Evolutionary conservation across 2,797 vertebrate species (phyloP).

Genomic region (Pangasius sanitwongsei): DNA sequence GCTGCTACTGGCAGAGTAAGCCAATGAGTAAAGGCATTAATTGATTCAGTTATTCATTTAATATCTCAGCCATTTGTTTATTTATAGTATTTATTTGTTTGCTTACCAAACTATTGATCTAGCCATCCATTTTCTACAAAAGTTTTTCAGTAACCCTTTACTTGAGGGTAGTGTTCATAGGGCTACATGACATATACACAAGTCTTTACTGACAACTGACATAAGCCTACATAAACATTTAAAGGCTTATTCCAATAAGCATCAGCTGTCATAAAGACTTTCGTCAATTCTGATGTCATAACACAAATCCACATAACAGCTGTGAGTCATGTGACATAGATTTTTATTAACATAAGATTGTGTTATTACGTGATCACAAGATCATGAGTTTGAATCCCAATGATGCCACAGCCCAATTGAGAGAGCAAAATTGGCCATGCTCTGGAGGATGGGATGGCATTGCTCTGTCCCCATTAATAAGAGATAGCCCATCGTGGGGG

Average conservation of each 20-base stretch:
- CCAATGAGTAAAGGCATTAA: neutral
- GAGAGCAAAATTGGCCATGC: neutral
- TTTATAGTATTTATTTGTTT: neutral
- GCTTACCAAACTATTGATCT: neutral
- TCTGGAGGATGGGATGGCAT: neutral
- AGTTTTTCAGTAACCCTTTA: neutral
- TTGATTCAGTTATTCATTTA: neutral
- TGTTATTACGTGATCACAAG: neutral
- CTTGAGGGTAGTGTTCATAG: neutral
- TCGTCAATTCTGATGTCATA: neutral
- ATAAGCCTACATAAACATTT: neutral
- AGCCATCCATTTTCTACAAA: neutral
- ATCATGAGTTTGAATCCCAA: neutral
- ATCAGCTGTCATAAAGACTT: neutral
- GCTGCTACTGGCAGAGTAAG: constrained; percentile 70
- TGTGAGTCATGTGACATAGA: neutral
- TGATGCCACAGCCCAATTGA: neutral
- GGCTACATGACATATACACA: neutral
- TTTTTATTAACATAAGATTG: neutral
- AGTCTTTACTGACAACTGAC: neutral
- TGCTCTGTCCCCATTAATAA: neutral
- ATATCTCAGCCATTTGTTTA: neutral
- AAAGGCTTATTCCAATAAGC: neutral
- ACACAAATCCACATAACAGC: neutral
- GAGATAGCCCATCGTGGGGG: neutral